Percentiles rank a stretch among this genome's conserved stretches.
These are phyloP conservation scores for Eupithecia exiguata DNA, from an alignment of 2,888 invertebrate genomes.

Conservation along the genomic window DNA sequence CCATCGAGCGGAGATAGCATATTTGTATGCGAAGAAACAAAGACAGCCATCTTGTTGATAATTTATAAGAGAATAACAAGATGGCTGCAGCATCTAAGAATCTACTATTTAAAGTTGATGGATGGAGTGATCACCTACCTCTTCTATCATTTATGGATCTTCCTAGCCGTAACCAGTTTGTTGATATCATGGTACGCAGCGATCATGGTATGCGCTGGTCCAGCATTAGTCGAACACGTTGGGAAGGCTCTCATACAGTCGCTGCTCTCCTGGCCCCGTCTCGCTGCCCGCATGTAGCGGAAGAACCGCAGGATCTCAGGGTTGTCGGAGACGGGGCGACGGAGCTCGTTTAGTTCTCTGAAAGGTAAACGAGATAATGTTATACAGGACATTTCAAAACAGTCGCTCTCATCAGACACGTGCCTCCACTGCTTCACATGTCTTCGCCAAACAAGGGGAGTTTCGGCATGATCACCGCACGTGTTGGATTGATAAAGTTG, in stretches of 20 bases:
- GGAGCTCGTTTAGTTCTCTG: slow-evolving; percentile 93
- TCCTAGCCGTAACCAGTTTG: slow-evolving; percentile 92
- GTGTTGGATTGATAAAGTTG: too few species aligned
- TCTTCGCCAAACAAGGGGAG: too few species aligned
- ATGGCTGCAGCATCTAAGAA: too few species aligned
- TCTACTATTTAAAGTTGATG: too few species aligned
- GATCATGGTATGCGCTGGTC: slow-evolving; percentile 91
- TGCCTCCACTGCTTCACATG: too few species aligned
- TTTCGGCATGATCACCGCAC: too few species aligned
- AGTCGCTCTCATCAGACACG: too few species aligned
- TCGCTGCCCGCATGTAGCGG: slow-evolving; percentile 95
- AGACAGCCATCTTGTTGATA: too few species aligned
- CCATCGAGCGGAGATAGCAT: too few species aligned
- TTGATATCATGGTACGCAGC: slow-evolving; percentile 94
- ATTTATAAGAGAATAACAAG: too few species aligned
- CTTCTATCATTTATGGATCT: slow-evolving; percentile 63
- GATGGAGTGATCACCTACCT: slow-evolving; percentile 31
- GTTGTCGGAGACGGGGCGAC: slow-evolving; percentile 93
- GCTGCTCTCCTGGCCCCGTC: slow-evolving; percentile 91
- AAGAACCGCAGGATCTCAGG: slow-evolving; percentile 94
- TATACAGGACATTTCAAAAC: too few species aligned
- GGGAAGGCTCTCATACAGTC: slow-evolving; percentile 88
- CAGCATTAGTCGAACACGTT: slow-evolving; percentile 85
- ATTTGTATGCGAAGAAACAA: too few species aligned
- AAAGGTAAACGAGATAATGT: slow-evolving; percentile 45